A percentile compares a stretch with the other conserved stretches of the same genome.
These are phyloP conservation scores for Bhutanitis thaidina DNA, from an alignment of 2,888 invertebrate species.

Conservation along the genomic window DNA sequence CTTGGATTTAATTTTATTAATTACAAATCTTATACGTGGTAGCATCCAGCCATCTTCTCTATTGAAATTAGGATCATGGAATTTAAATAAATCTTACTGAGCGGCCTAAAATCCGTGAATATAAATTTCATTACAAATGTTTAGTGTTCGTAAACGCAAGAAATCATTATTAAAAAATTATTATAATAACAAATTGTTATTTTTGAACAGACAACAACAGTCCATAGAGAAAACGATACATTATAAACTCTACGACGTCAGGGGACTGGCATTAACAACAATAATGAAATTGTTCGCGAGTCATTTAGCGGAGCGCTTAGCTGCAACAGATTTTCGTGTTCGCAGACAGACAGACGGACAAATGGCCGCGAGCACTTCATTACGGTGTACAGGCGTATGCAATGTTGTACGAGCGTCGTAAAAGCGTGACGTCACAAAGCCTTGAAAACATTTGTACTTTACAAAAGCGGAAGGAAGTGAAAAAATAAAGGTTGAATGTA, in stretches of 20 bases:
- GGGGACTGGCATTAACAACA: conserved; percentile 19
- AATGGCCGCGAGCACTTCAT: conserved; percentile 54
- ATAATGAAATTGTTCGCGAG: conserved; percentile 34
- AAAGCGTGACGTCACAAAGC: not conserved
- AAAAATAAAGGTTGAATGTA: not conserved
- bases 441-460: conserved; percentile 1
- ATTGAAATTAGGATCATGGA: too few relatives aligned
- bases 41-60: too few relatives aligned
- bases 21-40: too few relatives aligned
- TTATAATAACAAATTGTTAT: too few relatives aligned
- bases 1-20: too few relatives aligned
- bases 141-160: too few relatives aligned
- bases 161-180: too few relatives aligned
- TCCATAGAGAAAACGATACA: not conserved
- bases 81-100: too few relatives aligned
- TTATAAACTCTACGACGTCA: not conserved
- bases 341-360: conserved; percentile 37
- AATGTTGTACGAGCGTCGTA: not conserved
- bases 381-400: conserved; percentile 41
- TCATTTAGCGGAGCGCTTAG: conserved; percentile 18
- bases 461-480: not conserved
- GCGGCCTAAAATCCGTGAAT: too few relatives aligned
- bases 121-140: too few relatives aligned
- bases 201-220: too few relatives aligned
- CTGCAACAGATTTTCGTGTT: conserved; percentile 24